Conservation (phyloP, 2,797 vertebrate genomes). For the Notamacropus eugenii region DNA sequence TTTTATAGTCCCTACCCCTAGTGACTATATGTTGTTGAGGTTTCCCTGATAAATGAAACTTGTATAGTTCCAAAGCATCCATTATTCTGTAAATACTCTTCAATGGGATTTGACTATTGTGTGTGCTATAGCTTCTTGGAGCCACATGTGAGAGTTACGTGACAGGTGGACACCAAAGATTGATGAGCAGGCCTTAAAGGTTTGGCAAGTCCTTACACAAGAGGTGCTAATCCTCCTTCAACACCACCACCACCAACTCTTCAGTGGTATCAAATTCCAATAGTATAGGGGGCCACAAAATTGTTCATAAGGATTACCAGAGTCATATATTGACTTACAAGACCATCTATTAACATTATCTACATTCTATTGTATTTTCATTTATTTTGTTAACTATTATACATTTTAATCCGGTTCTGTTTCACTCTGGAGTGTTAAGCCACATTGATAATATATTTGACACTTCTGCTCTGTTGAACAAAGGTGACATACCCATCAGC, state of each 20-base stretch:
- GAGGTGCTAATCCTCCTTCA: not conserved
- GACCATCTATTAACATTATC: not conserved
- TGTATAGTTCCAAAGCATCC: not conserved
- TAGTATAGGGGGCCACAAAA: not conserved
- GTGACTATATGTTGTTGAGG: not conserved
- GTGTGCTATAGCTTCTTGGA: not conserved
- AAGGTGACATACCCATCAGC: not conserved
- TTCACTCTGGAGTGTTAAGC: not conserved
- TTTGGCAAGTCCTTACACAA: not conserved
- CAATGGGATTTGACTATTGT: not conserved
- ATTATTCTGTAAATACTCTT: not conserved
- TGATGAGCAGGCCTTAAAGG: not conserved
- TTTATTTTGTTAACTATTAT: not conserved
- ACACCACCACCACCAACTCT: not conserved
- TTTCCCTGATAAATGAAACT: not conserved
- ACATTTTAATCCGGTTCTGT: not conserved
- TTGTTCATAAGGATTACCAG: not conserved
- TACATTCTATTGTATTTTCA: not conserved
- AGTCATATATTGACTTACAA: not conserved
- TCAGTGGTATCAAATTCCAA: not conserved
- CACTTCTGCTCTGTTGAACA: not conserved
- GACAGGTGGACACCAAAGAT: not conserved
- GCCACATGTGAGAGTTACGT: not conserved
- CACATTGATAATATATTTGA: not conserved
- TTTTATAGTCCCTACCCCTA: not conserved